These are phyloP conservation scores for Eclectus roratus DNA, from an alignment of 2,113 vertebrate species.

Conservation along the genomic window DNA sequence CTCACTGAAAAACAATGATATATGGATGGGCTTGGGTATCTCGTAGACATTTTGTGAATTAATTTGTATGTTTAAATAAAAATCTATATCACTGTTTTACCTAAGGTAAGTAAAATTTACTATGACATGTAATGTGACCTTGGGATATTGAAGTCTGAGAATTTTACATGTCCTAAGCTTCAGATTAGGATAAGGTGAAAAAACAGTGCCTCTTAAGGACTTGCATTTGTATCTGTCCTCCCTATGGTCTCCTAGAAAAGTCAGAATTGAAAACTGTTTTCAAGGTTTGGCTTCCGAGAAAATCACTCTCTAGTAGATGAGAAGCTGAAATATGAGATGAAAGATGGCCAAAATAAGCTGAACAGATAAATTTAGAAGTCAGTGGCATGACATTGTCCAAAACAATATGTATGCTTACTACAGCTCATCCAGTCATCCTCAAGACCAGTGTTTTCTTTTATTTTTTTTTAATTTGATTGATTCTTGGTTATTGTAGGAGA, in stretches of 20 bases:
- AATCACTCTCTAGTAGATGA: background rate
- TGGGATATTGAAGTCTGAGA: conserved; percentile 9
- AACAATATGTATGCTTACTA: background rate
- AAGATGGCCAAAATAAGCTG: background rate
- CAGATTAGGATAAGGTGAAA: background rate
- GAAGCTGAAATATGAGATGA: background rate
- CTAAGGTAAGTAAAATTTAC: conserved; percentile 32
- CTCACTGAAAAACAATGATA: conserved; percentile 56
- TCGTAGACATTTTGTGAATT: conserved; percentile 39
- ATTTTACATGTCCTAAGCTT: background rate
- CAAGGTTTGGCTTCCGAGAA: background rate
- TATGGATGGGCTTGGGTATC: conserved; percentile 15
- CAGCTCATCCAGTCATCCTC: background rate
- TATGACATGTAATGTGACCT: background rate
- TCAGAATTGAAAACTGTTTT: background rate
- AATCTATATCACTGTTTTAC: conserved; percentile 19
- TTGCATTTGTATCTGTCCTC: background rate
- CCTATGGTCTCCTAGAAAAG: background rate
- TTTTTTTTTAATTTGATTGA: background rate
- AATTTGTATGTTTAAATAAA: conserved; percentile 38
- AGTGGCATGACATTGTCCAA: background rate
- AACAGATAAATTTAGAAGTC: background rate
- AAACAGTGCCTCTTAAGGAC: background rate
- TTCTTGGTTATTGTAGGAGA: background rate
- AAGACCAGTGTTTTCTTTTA: background rate